Evolutionary conservation across 2,113 vertebrate genomes (phyloP), one percentile per base, ranked within the genome.

Genomic region (Suncus etruscus): DNA sequence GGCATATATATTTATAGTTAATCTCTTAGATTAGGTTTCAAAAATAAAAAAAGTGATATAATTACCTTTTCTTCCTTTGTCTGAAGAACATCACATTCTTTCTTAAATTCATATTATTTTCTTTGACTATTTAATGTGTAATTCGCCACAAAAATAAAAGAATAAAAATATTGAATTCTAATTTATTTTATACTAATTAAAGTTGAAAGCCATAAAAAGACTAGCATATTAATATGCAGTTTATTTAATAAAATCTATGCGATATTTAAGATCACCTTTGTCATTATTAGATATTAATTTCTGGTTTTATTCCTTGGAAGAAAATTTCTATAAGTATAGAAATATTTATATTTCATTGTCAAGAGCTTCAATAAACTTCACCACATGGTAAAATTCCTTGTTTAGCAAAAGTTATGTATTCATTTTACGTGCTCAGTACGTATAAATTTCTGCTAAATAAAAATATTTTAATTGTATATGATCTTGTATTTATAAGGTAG

Each of bases 221-320:
- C 63, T 45, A 3, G 58, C 8, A 73, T 85, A 15, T 31, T 61
- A 81, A 88, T 5, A 50, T 3, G 72, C 14, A 90, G 48, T 75
- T 69, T 31, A 77, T 81, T 68, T 72, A 20, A 58, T 61, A 79
- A 75, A 91, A 65, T 87, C 2, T 1, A 87, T 76, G 22, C 32
- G 81, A n/a, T 1, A 0, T 14, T 87, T 78, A 65, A 79, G 73
- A 1, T 87, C 11, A 89, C 3, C 0, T 54, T 84, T 61, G 32
- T 47, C 79, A 73, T 75, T 77, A 69, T 27, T n/a, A 14, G 6
- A 87, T 51, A 15, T 69, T 65, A 79, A 74, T 74, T 81, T 0
- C 61, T 50, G 90, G 0, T 83, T 84, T 76, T 73, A 32, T 87
- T 89, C 54, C 87, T 51, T 24, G 86, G 29, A 63, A 7, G 24